Evolutionary conservation across 2,113 vertebrate species (phyloP).

Genomic region (Chloropsis hardwickii): DNA sequence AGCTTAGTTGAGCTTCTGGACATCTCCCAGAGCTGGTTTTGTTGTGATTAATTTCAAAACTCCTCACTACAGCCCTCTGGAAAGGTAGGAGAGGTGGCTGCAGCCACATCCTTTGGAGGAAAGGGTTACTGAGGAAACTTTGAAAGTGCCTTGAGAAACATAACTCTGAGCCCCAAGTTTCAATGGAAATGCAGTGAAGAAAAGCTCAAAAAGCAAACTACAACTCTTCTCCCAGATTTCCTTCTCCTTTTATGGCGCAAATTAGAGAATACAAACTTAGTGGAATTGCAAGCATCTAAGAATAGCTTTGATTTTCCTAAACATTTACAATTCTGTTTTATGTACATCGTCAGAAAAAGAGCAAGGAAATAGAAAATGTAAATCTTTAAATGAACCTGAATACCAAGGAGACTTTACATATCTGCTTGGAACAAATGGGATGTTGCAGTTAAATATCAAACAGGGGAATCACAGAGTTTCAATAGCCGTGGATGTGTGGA

Average conservation of each 20-base stretch:
- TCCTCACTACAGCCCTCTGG: not conserved
- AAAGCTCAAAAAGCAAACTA: constrained; percentile 43
- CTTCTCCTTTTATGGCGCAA: constrained; percentile 50
- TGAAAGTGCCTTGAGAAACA: not conserved
- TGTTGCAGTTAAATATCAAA: constrained; percentile 60
- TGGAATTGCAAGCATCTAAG: constrained; percentile 71
- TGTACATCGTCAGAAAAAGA: constrained; percentile 71
- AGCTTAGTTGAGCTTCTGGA: not conserved
- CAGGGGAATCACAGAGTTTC: constrained; percentile 52
- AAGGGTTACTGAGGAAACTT: not conserved
- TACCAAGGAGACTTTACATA: constrained; percentile 61
- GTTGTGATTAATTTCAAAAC: not conserved
- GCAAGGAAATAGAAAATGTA: constrained; percentile 76
- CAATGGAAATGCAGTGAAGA: constrained; percentile 32
- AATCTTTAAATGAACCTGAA: constrained; percentile 74
- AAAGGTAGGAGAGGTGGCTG: not conserved
- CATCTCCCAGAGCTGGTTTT: not conserved
- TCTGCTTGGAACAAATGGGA: constrained; percentile 62
- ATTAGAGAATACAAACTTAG: constrained; percentile 62
- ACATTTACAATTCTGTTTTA: constrained; percentile 81
- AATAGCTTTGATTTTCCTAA: constrained; percentile 79
- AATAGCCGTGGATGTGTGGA: constrained; percentile 40
- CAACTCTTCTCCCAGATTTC: constrained; percentile 48
- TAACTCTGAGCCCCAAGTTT: constrained; percentile 17
- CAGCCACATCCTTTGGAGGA: not conserved